Evolutionary conservation across 2,888 invertebrate genomes (phyloP).

Genomic region (Phania funesta): DNA sequence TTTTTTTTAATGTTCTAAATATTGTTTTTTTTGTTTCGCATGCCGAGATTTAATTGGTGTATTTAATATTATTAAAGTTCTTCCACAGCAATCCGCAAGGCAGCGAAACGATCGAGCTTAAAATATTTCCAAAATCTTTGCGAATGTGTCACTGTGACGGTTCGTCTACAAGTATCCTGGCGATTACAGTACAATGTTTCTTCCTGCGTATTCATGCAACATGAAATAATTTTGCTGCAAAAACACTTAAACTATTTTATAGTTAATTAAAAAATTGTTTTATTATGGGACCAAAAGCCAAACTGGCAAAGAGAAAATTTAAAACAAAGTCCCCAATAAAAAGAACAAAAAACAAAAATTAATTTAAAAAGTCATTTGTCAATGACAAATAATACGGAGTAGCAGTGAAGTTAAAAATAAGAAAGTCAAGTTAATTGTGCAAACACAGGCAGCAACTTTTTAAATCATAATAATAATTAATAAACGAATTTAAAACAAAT

Average conservation of each 20-base stretch:
- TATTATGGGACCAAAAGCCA: constrained; percentile 23
- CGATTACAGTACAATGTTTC: constrained; percentile 1
- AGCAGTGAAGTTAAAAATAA: constrained; percentile 10
- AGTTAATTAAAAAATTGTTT: constrained; percentile 65
- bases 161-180: not conserved
- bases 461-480: constrained; percentile 41
- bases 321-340: not conserved
- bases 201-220: not conserved
- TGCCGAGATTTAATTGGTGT: too few relatives aligned
- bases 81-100: not conserved
- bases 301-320: not conserved
- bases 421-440: constrained; percentile 32
- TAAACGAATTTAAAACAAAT: constrained; percentile 35
- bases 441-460: constrained; percentile 18
- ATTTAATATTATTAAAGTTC: not conserved
- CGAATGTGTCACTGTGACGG: not conserved
- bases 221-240: constrained; percentile 28
- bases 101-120: not conserved
- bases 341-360: constrained; percentile 43
- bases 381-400: constrained; percentile 37
- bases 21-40: too few relatives aligned
- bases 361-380: constrained; percentile 64
- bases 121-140: constrained; percentile 4
- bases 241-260: constrained; percentile 65
- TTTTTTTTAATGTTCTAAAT: too few relatives aligned